A percentile compares a stretch with the other conserved stretches of the same genome.
phyloP scores from a whole-genome alignment of 2,888 invertebrate genomes.

The Lasioglossum lativentre region DNA sequence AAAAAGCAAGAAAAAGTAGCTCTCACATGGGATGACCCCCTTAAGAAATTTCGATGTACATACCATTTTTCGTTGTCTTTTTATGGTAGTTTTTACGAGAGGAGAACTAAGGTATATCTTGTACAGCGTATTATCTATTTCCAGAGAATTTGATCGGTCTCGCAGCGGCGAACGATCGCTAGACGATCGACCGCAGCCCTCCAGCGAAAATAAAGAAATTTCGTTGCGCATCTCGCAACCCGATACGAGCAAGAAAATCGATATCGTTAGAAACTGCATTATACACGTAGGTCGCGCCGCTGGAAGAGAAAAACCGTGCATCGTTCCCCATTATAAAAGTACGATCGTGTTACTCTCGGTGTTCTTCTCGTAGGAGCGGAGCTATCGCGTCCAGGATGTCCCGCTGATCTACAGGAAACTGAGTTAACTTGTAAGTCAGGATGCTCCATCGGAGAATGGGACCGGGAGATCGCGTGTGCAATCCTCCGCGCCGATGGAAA shows the following conservation, averaged over 20 bases:
- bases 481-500: conserved; percentile 15
- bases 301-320: not conserved
- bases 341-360: conserved; percentile 11
- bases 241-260: not conserved
- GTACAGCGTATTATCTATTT: not conserved
- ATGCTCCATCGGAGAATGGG: conserved; percentile 2
- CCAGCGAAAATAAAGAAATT: not conserved
- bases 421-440: conserved; percentile 10
- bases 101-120: not conserved
- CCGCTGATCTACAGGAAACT: conserved; percentile 23
- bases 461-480: conserved; percentile 42
- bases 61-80: not conserved
- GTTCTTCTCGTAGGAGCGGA: not conserved
- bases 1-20: no score
- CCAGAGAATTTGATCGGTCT: conserved; percentile 1
- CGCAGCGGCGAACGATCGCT: not conserved
- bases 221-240: not conserved
- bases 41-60: not conserved
- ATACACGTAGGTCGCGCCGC: not conserved
- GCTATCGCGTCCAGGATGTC: conserved; percentile 11
- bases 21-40: no score
- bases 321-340: not conserved
- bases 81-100: not conserved
- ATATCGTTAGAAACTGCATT: conserved; percentile 1
- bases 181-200: not conserved